Evolutionary conservation across 37 sponge, comb jelly and placozoan genomes (phyloP), one percentile per base, ranked within the genome.

Genomic region (Hormiphora californensis): DNA sequence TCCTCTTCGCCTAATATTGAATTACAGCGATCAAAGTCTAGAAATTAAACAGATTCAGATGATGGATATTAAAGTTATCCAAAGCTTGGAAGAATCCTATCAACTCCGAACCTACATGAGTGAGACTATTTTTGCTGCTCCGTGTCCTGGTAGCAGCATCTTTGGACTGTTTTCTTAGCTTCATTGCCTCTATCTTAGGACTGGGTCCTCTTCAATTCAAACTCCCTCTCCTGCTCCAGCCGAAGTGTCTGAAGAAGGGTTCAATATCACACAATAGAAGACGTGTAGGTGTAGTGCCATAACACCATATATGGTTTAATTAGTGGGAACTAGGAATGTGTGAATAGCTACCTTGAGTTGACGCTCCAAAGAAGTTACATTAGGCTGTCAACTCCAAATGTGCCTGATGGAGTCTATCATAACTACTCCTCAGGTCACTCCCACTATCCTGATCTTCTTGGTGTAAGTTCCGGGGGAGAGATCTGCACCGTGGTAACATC

Each of bases 301-400:
- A n/a, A n/a, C n/a, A n/a, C n/a, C n/a, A n/a, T n/a, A n/a, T n/a
- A n/a, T n/a, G n/a, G n/a, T n/a, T n/a, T n/a, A n/a, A n/a, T n/a
- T n/a, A n/a, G n/a, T n/a, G n/a, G n/a, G n/a, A n/a, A n/a, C n/a
- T n/a, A n/a, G n/a, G n/a, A n/a, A n/a, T n/a, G n/a, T n/a, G n/a
- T n/a, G n/a, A n/a, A n/a, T n/a, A n/a, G n/a, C n/a, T n/a, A 73
- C 81, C 81, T 73, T 73, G 1, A 73, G 46, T 73, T 73, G 46
- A 8, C 9, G 21, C 25, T 73, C 81, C 0, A 73, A 46, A 11
- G 40, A 46, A 40, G 81, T 21, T 0, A 73, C 81, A 33, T 73
- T 73, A 21, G n/a, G 81, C 81, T 21, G 81, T 32, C 9, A 73
- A 28, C 35, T 73, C 39, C 28, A 4, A 0, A 46, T 73, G 81